Percentiles rank a stretch among this genome's conserved stretches.
These are phyloP conservation scores for Sardina pilchardus DNA, from an alignment of 2,113 vertebrate genomes.

Conservation along the genomic window DNA sequence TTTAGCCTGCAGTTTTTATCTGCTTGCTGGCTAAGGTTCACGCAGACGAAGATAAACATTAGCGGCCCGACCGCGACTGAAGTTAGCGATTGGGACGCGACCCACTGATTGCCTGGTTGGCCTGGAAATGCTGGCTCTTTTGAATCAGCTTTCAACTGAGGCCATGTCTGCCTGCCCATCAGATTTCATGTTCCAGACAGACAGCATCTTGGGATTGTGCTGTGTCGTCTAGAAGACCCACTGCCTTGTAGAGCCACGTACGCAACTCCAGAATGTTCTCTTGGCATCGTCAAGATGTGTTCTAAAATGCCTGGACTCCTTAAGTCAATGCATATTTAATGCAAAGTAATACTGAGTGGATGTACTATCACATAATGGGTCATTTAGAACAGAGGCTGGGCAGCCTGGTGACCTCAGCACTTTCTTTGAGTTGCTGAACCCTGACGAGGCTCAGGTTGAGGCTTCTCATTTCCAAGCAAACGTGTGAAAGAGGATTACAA, in stretches of 20 bases:
- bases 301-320: background rate
- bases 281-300: background rate
- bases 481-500: background rate
- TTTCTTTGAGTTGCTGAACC: background rate
- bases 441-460: background rate
- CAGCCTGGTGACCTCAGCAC: background rate
- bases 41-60: background rate
- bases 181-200: background rate
- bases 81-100: background rate
- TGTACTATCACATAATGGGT: background rate
- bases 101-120: background rate
- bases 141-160: background rate
- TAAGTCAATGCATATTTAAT: background rate
- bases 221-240: background rate
- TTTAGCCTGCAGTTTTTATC: background rate
- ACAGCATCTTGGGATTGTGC: background rate
- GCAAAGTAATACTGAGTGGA: background rate
- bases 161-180: background rate
- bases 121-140: background rate
- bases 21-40: background rate
- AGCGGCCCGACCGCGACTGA: background rate
- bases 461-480: background rate
- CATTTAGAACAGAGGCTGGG: background rate
- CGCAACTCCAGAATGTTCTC: background rate
- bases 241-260: background rate